Conservation (phyloP, 1,140 invertebrate species). For the Streblospio benedicti region DNA sequence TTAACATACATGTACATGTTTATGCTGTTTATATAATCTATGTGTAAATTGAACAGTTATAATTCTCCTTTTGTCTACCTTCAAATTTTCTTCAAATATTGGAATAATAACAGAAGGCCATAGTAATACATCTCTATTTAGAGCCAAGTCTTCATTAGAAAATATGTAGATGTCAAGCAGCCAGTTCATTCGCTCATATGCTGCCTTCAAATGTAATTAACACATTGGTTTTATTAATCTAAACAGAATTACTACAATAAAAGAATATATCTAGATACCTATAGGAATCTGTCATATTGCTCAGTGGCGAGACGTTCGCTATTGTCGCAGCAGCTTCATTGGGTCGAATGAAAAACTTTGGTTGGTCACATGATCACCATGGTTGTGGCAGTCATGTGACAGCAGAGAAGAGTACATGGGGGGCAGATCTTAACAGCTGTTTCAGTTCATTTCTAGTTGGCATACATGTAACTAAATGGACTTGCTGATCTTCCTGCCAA, state of each 20-base stretch:
- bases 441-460: too few relatives aligned
- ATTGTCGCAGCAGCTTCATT: background rate
- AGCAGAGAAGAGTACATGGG: too few relatives aligned
- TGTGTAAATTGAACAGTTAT: background rate
- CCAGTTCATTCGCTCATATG: background rate
- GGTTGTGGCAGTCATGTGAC: too few relatives aligned
- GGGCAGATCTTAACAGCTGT: too few relatives aligned
- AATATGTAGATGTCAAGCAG: slow-evolving; percentile 1
- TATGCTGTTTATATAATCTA: background rate
- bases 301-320: background rate
- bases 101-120: slow-evolving; percentile 4
- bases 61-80: background rate
- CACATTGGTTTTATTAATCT: background rate
- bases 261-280: background rate
- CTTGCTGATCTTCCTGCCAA: too few relatives aligned
- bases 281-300: too few relatives aligned
- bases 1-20: background rate
- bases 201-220: background rate
- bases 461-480: too few relatives aligned
- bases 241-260: background rate
- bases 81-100: slow-evolving; percentile 2
- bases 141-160: background rate
- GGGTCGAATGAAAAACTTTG: too few relatives aligned
- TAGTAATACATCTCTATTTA: background rate
- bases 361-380: too few relatives aligned